Conservation (phyloP, 1,140 invertebrate species). For the Maniola jurtina region DNA sequence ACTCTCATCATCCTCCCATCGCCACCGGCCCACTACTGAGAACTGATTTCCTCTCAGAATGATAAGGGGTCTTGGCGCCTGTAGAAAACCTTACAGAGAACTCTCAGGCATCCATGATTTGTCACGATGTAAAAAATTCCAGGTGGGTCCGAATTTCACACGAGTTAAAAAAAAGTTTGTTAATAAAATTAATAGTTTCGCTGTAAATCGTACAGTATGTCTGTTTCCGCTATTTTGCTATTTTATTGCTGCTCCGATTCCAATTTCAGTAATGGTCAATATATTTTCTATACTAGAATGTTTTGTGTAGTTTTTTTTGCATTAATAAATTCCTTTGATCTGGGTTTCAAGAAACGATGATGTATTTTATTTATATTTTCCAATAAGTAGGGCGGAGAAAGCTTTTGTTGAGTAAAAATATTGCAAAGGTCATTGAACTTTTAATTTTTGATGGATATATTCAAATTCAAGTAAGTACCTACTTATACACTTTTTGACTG, state of each 20-base stretch:
- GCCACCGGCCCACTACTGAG: too few species aligned
- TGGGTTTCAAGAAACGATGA: background rate
- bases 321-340: conserved; percentile 10
- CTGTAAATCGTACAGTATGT: background rate
- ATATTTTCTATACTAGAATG: background rate
- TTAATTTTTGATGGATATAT: too few species aligned
- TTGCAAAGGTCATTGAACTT: background rate
- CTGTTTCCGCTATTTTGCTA: background rate
- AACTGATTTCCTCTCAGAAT: too few species aligned
- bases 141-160: too few species aligned
- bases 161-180: background rate
- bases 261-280: conserved; percentile 3
- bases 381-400: background rate
- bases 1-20: too few species aligned
- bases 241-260: background rate
- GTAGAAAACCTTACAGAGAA: too few species aligned
- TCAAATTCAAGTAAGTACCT: too few species aligned
- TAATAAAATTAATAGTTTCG: conserved; percentile 18
- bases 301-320: too few species aligned
- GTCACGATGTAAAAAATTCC: background rate
- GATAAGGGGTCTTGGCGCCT: too few species aligned
- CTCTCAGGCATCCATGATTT: too few species aligned
- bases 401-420: background rate
- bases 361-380: background rate
- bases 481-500: too few species aligned